A percentile compares a stretch with the other conserved stretches of the same genome.
phyloP scores from a whole-genome alignment of 2,113 vertebrate genomes.

The Corydoras maculifer region DNA sequence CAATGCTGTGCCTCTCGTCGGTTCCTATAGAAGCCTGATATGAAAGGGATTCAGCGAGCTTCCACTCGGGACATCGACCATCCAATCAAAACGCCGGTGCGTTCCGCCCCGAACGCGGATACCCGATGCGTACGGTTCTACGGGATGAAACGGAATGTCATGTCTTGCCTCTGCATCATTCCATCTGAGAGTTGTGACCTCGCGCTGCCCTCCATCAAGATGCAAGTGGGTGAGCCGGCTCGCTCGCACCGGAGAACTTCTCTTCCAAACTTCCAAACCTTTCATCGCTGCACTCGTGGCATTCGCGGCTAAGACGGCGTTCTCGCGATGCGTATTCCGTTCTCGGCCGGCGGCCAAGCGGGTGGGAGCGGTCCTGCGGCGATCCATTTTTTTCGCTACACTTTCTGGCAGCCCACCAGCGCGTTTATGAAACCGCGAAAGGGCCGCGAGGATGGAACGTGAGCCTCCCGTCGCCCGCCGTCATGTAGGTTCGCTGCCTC shows the following conservation, averaged over 20 bases:
- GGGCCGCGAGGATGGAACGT: not conserved
- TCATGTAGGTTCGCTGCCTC: not conserved
- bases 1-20: no score
- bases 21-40: no score
- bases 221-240: not conserved
- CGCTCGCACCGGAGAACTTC: not conserved
- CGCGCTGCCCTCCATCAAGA: not conserved
- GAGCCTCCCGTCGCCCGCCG: not conserved
- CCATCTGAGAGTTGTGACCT: not conserved
- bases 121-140: no score
- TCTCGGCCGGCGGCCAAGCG: not conserved
- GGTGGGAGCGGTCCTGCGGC: not conserved
- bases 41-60: no score
- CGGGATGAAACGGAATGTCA: slow-evolving; percentile 1
- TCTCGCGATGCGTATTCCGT: slow-evolving; percentile 15
- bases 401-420: not conserved
- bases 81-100: no score
- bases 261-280: not conserved
- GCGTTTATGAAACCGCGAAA: not conserved
- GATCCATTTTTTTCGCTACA: not conserved
- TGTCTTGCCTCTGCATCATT: not conserved
- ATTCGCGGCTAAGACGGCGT: slow-evolving; percentile 21
- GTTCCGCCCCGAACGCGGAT: no score
- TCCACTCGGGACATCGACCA: no score
- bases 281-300: slow-evolving; percentile 9